These are phyloP conservation scores for Podarcis muralis DNA, from an alignment of 2,113 vertebrate species.

Conservation along the genomic window DNA sequence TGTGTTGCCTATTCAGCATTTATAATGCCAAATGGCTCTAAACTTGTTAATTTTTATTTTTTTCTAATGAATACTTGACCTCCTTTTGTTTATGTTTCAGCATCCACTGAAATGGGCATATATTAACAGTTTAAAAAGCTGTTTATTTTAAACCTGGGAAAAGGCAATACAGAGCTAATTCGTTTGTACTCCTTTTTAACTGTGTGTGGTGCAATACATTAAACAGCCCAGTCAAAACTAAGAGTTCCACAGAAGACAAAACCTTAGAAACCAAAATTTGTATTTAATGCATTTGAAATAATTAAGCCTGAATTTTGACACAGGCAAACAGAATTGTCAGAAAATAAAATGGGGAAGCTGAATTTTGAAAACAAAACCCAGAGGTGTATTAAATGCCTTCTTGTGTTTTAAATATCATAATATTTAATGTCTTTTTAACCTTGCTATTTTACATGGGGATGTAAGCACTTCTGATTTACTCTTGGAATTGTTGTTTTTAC, in stretches of 20 bases:
- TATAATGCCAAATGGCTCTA: background rate
- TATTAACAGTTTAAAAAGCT: background rate
- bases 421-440: background rate
- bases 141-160: conserved; percentile 1
- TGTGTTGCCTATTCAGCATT: background rate
- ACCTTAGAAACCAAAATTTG: background rate
- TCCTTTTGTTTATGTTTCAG: background rate
- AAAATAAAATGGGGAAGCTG: background rate
- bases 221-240: background rate
- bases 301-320: background rate
- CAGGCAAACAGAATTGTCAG: background rate
- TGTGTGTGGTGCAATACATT: background rate
- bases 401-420: background rate
- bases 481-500: background rate
- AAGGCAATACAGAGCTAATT: background rate
- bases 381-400: background rate
- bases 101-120: background rate
- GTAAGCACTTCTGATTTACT: background rate
- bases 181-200: background rate
- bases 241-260: background rate
- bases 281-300: background rate
- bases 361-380: background rate
- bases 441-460: background rate
- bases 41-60: background rate
- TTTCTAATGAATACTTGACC: background rate